Evolutionary conservation across 1,140 invertebrate species (phyloP).

Genomic region (Sipha flava): DNA sequence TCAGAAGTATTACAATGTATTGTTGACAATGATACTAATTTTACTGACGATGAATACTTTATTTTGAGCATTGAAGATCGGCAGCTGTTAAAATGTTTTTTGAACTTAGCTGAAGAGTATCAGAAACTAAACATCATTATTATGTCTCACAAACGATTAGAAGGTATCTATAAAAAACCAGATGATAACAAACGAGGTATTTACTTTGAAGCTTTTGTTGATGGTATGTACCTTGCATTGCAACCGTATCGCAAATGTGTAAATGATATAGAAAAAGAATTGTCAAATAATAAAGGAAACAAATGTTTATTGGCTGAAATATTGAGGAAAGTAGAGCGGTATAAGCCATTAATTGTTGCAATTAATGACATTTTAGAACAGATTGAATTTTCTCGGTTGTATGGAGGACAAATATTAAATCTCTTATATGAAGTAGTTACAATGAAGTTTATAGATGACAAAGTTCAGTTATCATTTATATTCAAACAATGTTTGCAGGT

Average conservation of each 20-base stretch:
- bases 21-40: neutral
- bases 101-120: neutral
- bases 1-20: neutral
- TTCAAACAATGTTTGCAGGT: slow-evolving; percentile 30
- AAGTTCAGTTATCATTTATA: neutral
- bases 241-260: neutral
- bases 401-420: slow-evolving; percentile 19
- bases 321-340: slow-evolving; percentile 8
- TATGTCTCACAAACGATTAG: neutral
- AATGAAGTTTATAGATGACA: neutral
- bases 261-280: neutral
- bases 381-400: neutral
- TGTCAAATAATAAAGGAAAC: slow-evolving; percentile 4
- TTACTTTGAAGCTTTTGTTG: neutral
- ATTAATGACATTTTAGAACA: neutral
- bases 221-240: neutral
- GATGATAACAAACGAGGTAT: neutral
- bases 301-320: slow-evolving; percentile 4
- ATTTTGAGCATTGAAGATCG: neutral
- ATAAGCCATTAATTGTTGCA: neutral
- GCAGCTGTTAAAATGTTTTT: neutral
- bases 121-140: neutral
- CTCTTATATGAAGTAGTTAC: neutral
- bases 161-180: neutral
- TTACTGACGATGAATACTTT: neutral